These are phyloP conservation scores for Ahaetulla prasina DNA, from an alignment of 2,113 vertebrate genomes.

Conservation along the genomic window DNA sequence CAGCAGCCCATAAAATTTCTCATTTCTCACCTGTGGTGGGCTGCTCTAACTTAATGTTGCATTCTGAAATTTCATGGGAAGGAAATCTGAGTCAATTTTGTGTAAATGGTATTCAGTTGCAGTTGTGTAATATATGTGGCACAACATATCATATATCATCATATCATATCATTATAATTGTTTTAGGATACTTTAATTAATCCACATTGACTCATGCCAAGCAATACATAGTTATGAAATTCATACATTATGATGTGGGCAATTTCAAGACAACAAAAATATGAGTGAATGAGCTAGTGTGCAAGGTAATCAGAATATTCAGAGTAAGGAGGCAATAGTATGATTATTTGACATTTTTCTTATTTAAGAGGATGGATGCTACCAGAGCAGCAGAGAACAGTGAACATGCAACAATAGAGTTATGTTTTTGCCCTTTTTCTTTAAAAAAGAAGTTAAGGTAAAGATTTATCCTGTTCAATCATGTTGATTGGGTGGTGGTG, in stretches of 20 bases:
- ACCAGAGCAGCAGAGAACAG: background rate
- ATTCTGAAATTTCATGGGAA: background rate
- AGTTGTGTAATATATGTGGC: background rate
- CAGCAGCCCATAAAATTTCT: slow-evolving; percentile 48
- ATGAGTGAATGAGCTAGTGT: background rate
- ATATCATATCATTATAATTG: background rate
- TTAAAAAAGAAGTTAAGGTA: background rate
- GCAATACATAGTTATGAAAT: background rate
- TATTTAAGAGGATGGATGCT: background rate
- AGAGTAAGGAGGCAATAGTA: background rate
- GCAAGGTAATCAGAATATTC: slow-evolving; percentile 4
- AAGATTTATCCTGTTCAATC: background rate
- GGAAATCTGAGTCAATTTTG: background rate
- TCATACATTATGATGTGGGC: background rate
- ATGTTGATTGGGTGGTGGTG: background rate
- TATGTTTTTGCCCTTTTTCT: background rate
- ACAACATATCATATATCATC: background rate
- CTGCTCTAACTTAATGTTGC: background rate
- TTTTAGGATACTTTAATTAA: background rate
- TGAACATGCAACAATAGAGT: background rate
- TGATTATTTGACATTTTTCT: background rate
- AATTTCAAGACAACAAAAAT: background rate
- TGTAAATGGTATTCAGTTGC: background rate
- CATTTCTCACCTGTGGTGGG: slow-evolving; percentile 45
- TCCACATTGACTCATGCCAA: background rate